Conservation (phyloP, 2,888 invertebrate genomes). For the Phrixothrix hirtus region DNA sequence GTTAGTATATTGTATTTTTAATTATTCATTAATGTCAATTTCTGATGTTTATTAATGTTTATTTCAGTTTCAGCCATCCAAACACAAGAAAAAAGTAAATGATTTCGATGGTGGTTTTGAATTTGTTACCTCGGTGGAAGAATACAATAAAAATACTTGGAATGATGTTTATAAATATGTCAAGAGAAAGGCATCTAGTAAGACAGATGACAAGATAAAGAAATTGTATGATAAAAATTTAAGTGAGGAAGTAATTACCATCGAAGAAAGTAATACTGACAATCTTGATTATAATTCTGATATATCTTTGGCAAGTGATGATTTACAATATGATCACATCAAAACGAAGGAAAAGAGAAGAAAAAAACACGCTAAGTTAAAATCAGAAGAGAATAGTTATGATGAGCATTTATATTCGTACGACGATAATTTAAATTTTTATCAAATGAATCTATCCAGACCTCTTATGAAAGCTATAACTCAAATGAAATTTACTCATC, state of each 20-base stretch:
- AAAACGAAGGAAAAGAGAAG: conserved; percentile 67
- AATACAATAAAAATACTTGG: conserved; percentile 83
- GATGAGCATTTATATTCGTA: conserved; percentile 70
- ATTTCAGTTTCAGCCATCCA: conserved; percentile 80
- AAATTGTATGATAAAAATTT: conserved; percentile 56
- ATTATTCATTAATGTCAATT: neutral
- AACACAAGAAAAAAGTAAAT: conserved; percentile 68
- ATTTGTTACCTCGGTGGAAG: conserved; percentile 76
- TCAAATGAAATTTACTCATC: conserved; percentile 85
- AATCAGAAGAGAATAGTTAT: too few relatives aligned
- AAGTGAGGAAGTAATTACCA: conserved; percentile 56
- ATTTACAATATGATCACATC: conserved; percentile 72
- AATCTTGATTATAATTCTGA: conserved; percentile 64
- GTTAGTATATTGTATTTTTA: too few relatives aligned
- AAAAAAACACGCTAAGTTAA: too few relatives aligned
- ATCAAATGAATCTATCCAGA: conserved; percentile 95
- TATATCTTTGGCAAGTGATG: conserved; percentile 75
- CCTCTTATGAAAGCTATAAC: conserved; percentile 91
- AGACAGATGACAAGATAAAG: conserved; percentile 83
- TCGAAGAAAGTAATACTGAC: conserved; percentile 47
- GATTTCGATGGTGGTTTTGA: conserved; percentile 82
- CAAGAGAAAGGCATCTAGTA: conserved; percentile 76
- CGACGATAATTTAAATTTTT: conserved; percentile 72
- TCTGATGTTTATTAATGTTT: neutral
- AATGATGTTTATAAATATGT: conserved; percentile 78